phyloP scores from a whole-genome alignment of 2,797 vertebrate species.

The Phataginus tricuspis region DNA sequence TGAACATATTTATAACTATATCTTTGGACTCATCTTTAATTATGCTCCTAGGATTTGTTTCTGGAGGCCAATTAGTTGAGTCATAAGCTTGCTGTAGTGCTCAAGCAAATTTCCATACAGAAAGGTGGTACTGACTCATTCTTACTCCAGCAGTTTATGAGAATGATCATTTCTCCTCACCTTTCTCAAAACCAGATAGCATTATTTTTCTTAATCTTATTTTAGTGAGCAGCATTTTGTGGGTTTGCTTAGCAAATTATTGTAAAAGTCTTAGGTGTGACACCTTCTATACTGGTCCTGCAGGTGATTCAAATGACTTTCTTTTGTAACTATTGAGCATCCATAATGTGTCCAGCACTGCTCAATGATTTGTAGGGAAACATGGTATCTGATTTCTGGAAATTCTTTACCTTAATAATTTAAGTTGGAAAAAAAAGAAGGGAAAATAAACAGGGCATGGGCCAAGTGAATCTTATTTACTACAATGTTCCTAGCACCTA shows the following conservation, averaged over 20 bases:
- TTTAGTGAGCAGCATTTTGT: not conserved
- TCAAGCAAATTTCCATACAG: not conserved
- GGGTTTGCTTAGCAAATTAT: not conserved
- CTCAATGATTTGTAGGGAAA: not conserved
- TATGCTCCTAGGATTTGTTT: conserved; percentile 23
- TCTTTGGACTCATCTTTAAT: not conserved
- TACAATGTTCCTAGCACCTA: not conserved
- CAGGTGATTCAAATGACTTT: not conserved
- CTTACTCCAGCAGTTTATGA: not conserved
- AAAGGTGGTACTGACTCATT: not conserved
- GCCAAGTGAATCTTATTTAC: not conserved
- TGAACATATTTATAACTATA: not conserved
- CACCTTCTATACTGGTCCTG: not conserved
- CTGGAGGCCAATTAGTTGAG: not conserved
- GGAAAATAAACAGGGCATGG: not conserved
- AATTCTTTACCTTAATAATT: not conserved
- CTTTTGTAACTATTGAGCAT: not conserved
- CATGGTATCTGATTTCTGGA: not conserved
- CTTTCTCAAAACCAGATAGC: not conserved
- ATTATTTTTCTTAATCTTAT: not conserved
- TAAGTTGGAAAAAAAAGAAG: not conserved
- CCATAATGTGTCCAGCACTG: not conserved
- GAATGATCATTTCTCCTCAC: not conserved
- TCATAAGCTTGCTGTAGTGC: not conserved
- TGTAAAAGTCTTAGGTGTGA: not conserved